Base-by-base conservation (phyloP, 2,888 invertebrate genomes). In the Callosobruchus maculatus region DNA sequence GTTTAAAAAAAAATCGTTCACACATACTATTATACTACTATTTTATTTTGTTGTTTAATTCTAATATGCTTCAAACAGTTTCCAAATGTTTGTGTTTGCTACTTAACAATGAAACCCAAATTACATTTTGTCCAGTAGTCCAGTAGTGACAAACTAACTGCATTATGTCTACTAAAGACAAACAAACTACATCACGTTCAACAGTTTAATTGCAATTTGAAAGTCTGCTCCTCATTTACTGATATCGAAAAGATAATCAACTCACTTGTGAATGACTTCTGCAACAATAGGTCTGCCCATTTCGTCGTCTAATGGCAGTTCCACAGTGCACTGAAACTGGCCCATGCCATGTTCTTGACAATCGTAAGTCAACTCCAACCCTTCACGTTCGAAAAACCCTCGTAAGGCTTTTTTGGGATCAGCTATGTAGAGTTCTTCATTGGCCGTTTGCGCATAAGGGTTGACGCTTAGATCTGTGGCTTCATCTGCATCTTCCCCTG, bases 351-450 rank as follows among this genome's bases (percentile, higher is more conserved):
- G 92, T 82, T 98, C 98, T 78, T 94, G 93, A 68, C 96, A 95
- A 80, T 96, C 91, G 84, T 98, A 98, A 70, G 93, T 93, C 66
- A 97, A 88, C 76, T 96, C 95, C 71, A 93, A 71, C 0, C 98
- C 92, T 87, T 99, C 98, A 73, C 98, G 89, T 85, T 99, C 99
- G 86, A 96, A 98, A 90, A 95, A 99, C 0, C 97, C 96, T 71
- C 96, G 89, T 20, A 99, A 87, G 0, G 97, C 96, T 86, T 97
- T 97, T 87, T 98, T 98, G 0, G 99, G 99, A 87, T 99, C 98
- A 72, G 96, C 94, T 67, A 97, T 88, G 85, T 97, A 97, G 21
- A 97, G 86, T 77, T 97, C 96, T 85, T 98, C 98, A 84, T 97
- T 95, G 70, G 90, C 91, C 0, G 93, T 92, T 71, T 90, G 89